Evolutionary conservation across 2,797 vertebrate species (phyloP).

Genomic region (Tenualosa thibaudeaui): DNA sequence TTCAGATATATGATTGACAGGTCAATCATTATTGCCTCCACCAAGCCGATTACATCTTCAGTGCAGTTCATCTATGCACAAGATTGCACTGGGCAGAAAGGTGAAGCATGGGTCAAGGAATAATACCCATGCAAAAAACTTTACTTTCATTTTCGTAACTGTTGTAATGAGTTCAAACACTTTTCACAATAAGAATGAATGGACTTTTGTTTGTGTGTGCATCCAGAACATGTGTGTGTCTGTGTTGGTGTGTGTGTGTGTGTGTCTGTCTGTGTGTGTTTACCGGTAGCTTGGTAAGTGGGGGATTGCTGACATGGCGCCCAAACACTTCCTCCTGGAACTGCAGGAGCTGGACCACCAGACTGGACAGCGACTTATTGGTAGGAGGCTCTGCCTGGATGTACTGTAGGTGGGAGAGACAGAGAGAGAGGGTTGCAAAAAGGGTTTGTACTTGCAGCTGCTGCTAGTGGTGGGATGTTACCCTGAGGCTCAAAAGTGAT

Average conservation of each 20-base stretch:
- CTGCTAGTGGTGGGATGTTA: too few species aligned
- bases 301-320: constrained; percentile 96
- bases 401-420: constrained; percentile 75
- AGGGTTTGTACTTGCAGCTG: too few species aligned
- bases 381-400: constrained; percentile 97
- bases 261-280: neutral
- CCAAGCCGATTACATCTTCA: too few species aligned
- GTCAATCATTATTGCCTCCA: too few species aligned
- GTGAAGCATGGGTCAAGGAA: too few species aligned
- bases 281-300: constrained; percentile 94
- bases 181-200: too few species aligned
- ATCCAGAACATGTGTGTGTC: neutral
- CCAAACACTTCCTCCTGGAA: constrained; percentile 99
- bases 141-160: too few species aligned
- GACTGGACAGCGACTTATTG: constrained; percentile 96
- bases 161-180: too few species aligned
- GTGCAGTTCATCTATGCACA: too few species aligned
- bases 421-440: neutral
- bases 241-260: neutral
- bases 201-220: neutral
- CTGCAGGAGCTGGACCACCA: constrained; percentile 95
- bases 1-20: neutral
- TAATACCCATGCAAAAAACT: too few species aligned
- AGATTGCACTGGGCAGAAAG: too few species aligned
- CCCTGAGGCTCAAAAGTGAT: neutral